Conservation (phyloP, 2,888 invertebrate species). For the Drosophila neonasuta region DNA sequence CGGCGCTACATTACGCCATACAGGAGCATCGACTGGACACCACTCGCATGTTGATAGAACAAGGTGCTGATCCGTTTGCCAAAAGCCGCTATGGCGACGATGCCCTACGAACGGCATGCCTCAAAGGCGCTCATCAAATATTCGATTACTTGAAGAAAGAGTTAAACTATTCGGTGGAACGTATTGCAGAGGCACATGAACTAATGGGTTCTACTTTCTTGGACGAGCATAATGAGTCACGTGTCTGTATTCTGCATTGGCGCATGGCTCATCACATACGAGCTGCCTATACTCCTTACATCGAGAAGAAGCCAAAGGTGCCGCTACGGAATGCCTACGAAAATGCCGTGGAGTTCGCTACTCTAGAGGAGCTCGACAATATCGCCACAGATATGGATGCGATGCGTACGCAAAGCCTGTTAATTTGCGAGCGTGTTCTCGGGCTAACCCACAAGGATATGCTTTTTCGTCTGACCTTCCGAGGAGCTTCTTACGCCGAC, state of each 20-base stretch:
- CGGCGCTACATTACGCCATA: slow-evolving; percentile 96
- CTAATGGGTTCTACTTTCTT: slow-evolving; percentile 92
- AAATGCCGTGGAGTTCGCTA: slow-evolving; percentile 88
- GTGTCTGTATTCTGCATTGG: slow-evolving; percentile 89
- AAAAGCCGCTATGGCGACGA: slow-evolving; percentile 93
- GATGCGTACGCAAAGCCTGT: slow-evolving; percentile 92
- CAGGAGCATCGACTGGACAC: slow-evolving; percentile 92
- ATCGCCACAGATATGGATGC: slow-evolving; percentile 91
- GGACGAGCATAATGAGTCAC: slow-evolving; percentile 92
- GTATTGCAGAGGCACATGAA: slow-evolving; percentile 93
- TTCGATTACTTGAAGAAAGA: slow-evolving; percentile 87
- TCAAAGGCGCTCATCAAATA: slow-evolving; percentile 89
- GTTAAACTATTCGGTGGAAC: slow-evolving; percentile 85
- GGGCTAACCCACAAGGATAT: slow-evolving; percentile 94
- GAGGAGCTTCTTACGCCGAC: slow-evolving; percentile 89
- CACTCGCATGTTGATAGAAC: slow-evolving; percentile 89
- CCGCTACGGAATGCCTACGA: slow-evolving; percentile 86
- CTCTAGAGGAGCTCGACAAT: slow-evolving; percentile 87
- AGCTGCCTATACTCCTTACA: slow-evolving; percentile 79
- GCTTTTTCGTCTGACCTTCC: slow-evolving; percentile 89
- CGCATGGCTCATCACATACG: slow-evolving; percentile 88
- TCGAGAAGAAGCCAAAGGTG: slow-evolving; percentile 80
- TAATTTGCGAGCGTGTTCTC: slow-evolving; percentile 93
- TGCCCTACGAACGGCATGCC: slow-evolving; percentile 92
- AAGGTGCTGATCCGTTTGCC: slow-evolving; percentile 90